Base-by-base conservation (phyloP, 2,888 invertebrate species). In the Sthenelais limicola region DNA sequence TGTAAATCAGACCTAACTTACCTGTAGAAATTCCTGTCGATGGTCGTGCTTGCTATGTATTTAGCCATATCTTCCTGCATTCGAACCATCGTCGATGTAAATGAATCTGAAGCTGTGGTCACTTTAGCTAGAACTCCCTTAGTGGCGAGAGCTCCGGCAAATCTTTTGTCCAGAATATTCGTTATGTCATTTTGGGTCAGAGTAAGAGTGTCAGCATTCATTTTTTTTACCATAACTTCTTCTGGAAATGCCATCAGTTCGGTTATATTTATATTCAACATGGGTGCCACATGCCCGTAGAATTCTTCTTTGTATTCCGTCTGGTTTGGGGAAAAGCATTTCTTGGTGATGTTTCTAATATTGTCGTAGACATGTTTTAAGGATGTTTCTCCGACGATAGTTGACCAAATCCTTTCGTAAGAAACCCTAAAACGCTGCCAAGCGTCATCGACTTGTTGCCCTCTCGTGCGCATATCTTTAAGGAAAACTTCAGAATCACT, bases 391-490 rank as follows among this genome's bases (percentile, higher is more conserved):
- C 56, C 32, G 15, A 56, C 2, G 26, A 56, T 32, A 3, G 30
- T 56, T n/a, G 33, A 33, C 56, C 56, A 56, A 3, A 56, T 33
- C 24, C 56, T 5, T 56, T 56, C 30, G 33, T 33, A 56, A 33
- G 32, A 33, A n/a, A 56, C 56, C 56, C 56, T 5, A 21, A 56
- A 56, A 21, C 33, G 35, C 3, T 43, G 26, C 66, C 66, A 66
- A 33, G 43, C 38, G 24, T 66, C 66, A 30, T 38, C 43, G 24
- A 66, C 12, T 33, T 66, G 66, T 33, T 66, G 66, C 2, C 66
- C 66, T 24, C 66, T 66, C 1, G 21, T 66, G 21, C 33, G 35
- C 7, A 66, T 35, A 21, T 66, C 28, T n/a, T 35, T 38, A 18
- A 38, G 43, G 24, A 66, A 66, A 21, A n/a, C 33, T 1, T 35